Conservation (phyloP, 2,797 vertebrate species). For the Limnodromus scolopaceus region DNA sequence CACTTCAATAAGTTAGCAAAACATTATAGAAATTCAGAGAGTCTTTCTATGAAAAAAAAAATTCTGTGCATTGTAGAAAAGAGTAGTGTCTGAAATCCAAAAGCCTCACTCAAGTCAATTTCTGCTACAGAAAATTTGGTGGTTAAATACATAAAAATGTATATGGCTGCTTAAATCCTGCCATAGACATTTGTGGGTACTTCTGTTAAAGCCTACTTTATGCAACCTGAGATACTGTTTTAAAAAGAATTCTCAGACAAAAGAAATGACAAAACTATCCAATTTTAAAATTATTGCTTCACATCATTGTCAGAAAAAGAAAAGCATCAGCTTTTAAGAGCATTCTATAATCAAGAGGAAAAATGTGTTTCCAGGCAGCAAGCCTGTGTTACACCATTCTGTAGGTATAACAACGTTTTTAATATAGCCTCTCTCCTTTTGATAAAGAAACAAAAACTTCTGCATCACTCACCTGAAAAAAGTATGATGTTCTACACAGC, state of each 20-base stretch:
- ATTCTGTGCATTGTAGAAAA: background rate
- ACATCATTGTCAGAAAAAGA: background rate
- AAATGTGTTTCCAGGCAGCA: background rate
- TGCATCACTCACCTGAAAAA: conserved; percentile 85
- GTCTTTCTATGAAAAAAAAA: background rate
- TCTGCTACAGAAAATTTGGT: background rate
- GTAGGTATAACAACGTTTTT: background rate
- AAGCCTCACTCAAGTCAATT: background rate
- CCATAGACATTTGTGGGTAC: background rate
- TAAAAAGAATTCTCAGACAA: background rate
- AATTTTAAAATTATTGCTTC: background rate
- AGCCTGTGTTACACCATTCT: background rate
- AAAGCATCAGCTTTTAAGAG: background rate
- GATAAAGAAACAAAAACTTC: background rate
- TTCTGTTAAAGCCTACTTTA: background rate
- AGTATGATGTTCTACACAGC: conserved; percentile 88
- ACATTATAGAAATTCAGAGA: background rate
- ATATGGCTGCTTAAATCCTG: background rate
- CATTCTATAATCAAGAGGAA: background rate
- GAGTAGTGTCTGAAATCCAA: background rate
- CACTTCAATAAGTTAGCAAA: background rate
- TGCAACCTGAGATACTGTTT: background rate
- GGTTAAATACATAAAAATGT: background rate
- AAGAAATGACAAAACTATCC: background rate
- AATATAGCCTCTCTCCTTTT: background rate